Evolutionary conservation across 2,797 vertebrate genomes (phyloP).

Genomic region (Falco naumanni): DNA sequence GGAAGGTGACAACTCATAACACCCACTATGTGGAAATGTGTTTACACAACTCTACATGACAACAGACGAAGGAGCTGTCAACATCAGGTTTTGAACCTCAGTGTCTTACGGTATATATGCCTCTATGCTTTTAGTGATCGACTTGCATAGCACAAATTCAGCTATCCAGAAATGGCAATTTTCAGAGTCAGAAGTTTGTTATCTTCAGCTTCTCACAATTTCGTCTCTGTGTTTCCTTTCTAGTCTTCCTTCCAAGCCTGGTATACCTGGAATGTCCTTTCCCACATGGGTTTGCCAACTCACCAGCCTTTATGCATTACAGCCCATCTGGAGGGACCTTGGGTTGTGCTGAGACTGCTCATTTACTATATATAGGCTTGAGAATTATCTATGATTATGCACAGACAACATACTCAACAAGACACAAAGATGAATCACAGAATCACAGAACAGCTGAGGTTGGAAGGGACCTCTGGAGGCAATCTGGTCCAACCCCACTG

Average conservation of each 20-base stretch:
- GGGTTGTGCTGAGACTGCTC: not conserved
- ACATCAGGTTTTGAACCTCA: not conserved
- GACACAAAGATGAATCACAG: constrained; percentile 7
- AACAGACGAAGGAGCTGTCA: not conserved
- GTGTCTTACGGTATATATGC: not conserved
- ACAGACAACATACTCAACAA: not conserved
- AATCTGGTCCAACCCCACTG: not conserved
- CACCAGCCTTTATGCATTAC: not conserved
- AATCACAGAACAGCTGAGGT: not conserved
- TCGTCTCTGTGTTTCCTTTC: not conserved
- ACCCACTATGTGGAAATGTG: not conserved
- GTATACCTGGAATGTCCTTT: not conserved
- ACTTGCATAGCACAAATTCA: not conserved
- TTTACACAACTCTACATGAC: not conserved
- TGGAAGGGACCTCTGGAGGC: not conserved
- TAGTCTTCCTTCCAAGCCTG: not conserved
- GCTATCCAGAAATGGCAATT: not conserved
- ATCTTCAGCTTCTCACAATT: not conserved
- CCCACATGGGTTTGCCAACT: not conserved
- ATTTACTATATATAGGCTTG: not conserved
- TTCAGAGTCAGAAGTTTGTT: not conserved
- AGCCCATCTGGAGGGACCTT: not conserved
- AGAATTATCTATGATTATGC: not conserved
- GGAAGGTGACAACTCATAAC: not conserved
- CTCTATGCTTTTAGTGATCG: not conserved